Base-by-base conservation (phyloP, 2,113 vertebrate genomes). In the Cyanoderma ruficeps region DNA sequence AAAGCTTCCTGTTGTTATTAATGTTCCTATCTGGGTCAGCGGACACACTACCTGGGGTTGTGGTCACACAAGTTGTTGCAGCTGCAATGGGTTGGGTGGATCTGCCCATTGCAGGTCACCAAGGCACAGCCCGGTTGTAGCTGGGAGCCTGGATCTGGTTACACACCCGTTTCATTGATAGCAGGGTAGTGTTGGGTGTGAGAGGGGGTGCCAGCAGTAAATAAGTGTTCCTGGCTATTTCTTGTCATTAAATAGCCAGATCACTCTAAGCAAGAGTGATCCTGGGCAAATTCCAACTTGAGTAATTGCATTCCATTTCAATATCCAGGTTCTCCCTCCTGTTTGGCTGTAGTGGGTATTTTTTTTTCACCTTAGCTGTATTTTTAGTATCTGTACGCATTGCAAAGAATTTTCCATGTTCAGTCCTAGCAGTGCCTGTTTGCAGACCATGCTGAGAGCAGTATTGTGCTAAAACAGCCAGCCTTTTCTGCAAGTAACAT, bases 331-430 rank as follows among this genome's bases (percentile, higher is more conserved):
- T 96, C 35, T 85, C 27, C 56, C 79, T 81, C 12, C 56, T 64
- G 46, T 95, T 96, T 95, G 89, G 90, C 76, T 2, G 2, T 31
- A 56, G 83, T 81, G 68, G 23, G 19, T 87, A 11, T 71, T 89
- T 96, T 92, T 92, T 92, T 95, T 97, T 68, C 87, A 93, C 85
- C 82, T 93, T 89, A 77, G 77, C 60, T 90, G 39, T 96, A 94
- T 96, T 95, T 97, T 94, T 95, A 90, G 94, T 52, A 68, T 87
- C 76, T 0, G 4, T 80, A 63, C 1, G 2, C 42, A 19, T 82
- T 86, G 55, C 55, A 55, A 91, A 94, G 85, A 92, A 88, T 96
- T 96, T 90, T 88, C 87, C 63, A 3, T 68, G 59, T 88, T 94
- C 56, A 20, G 14, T 42, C 33, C 37, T 55, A 70, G 84, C 50